Base-by-base conservation (phyloP, 2,888 invertebrate species). In the Eremobia ochroleuca region DNA sequence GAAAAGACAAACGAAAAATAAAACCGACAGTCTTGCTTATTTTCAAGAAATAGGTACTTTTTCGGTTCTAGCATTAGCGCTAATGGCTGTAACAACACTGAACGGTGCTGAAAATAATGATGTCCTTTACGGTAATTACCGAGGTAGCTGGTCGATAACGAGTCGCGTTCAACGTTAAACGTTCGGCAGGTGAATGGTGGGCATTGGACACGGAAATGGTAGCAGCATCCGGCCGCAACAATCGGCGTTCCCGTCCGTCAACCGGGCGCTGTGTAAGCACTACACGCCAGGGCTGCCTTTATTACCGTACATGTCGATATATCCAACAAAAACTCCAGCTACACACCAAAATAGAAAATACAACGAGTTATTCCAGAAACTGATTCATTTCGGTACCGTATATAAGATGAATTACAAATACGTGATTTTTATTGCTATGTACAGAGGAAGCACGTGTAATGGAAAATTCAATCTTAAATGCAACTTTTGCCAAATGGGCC, bases 201-300 rank as follows among this genome's bases (percentile, higher is more conserved):
- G 90, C 91, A 91, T 90, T 94, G 93, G 89, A 93, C 92, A 90
- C 93, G 94, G 95, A 94, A 95, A 95, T 94, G 94, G 94, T 92
- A 85, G 91, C 89, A 89, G 94, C 93, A 90, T 95, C 95, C 95
- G 95, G 94, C 94, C 95, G 89, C 94, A 94, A 94, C 94, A 94
- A 94, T 94, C 93, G 93, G 76, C 72, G 82, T 75, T 83, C 76
- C 81, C 85, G 81, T 85, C 79, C 87, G 82, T 87, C 89, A 83
- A 84, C 88, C 89, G 76, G 83, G 79, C 83, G 77, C 88, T 85
- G 85, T 87, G 85, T 79, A 83, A 82, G 89, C 87, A 84, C 87
- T 86, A 85, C 87, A 81, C 76, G 59, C 73, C n/a, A 79, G 71
- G 58, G 55, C 49, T 78, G 65, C 64, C 62, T 69, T 59, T 69